Evolutionary conservation across 1,140 invertebrate species (phyloP).

Genomic region (Helicoverpa zea): DNA sequence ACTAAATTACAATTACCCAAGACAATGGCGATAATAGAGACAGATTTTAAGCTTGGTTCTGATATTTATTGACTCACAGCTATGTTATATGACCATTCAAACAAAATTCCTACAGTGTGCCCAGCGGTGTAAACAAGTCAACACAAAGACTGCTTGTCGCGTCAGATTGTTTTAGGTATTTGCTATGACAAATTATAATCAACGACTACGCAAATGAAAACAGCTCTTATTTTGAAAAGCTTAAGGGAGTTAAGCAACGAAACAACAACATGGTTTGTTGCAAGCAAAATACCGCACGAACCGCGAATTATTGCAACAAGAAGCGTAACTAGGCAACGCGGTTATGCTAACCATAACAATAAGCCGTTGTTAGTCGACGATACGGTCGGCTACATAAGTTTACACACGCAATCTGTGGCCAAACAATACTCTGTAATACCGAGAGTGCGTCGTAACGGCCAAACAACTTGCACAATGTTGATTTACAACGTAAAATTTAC

Average conservation of each 20-base stretch:
- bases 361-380: slow-evolving; percentile 58
- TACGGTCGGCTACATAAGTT: slow-evolving; percentile 49
- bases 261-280: slow-evolving; percentile 11
- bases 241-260: neutral
- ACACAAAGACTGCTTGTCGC: slow-evolving; percentile 59
- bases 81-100: slow-evolving; percentile 29
- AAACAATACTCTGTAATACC: slow-evolving; percentile 57
- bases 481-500: slow-evolving; percentile 47
- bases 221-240: slow-evolving; percentile 43
- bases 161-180: slow-evolving; percentile 57
- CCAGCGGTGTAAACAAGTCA: slow-evolving; percentile 62
- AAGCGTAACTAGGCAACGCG: slow-evolving; percentile 68
- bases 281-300: slow-evolving; percentile 51
- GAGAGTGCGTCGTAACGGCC: slow-evolving; percentile 19
- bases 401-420: slow-evolving; percentile 57
- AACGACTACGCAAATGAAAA: slow-evolving; percentile 43
- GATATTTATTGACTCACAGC: slow-evolving; percentile 21
- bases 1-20: slow-evolving; percentile 8
- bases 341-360: slow-evolving; percentile 71
- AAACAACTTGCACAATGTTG: slow-evolving; percentile 51
- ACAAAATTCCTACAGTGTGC: slow-evolving; percentile 57
- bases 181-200: slow-evolving; percentile 53
- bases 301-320: slow-evolving; percentile 60
- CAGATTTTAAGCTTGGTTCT: slow-evolving; percentile 16
- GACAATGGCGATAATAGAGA: slow-evolving; percentile 13